Percentiles rank a stretch among this genome's conserved stretches.
phyloP scores from a whole-genome alignment of 2,113 vertebrate genomes.

The Syrmaticus mikado region DNA sequence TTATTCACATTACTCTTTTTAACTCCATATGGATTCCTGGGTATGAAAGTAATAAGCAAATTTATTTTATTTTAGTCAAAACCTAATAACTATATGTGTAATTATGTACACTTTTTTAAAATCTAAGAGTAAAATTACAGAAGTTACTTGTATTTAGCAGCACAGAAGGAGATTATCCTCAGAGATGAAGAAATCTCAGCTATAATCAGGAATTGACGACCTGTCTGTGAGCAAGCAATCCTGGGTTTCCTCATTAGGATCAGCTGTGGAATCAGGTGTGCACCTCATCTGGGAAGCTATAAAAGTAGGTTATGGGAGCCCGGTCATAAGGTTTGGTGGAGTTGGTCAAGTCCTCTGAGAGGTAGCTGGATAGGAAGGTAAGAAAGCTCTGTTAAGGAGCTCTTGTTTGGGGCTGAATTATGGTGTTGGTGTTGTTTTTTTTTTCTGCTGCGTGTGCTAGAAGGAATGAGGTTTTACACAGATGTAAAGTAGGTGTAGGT shows the following conservation, averaged over 20 bases:
- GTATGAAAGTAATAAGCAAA: neutral
- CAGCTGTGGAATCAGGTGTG: neutral
- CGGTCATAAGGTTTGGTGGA: rapidly evolving
- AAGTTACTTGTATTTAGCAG: neutral
- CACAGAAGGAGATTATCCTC: neutral
- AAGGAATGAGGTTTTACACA: neutral
- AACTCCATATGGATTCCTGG: neutral
- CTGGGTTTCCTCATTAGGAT: rapidly evolving
- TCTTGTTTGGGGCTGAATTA: neutral
- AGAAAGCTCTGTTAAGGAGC: neutral
- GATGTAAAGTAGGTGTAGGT: rapidly evolving
- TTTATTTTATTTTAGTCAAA: neutral
- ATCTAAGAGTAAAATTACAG: neutral
- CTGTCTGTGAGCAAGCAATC: neutral
- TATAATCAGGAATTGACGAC: neutral
- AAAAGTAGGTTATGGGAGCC: rapidly evolving
- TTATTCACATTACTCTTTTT: neutral
- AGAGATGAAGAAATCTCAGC: neutral
- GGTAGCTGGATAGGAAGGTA: neutral
- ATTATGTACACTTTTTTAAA: rapidly evolving
- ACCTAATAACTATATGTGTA: neutral
- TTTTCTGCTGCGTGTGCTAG: neutral
- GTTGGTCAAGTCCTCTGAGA: neutral
- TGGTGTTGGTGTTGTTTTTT: too few species aligned
- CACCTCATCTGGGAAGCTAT: neutral